A percentile compares a stretch with the other conserved stretches of the same genome.
These are phyloP conservation scores for Schizotus pectinicornis DNA, from an alignment of 2,888 invertebrate genomes.

Conservation along the genomic window DNA sequence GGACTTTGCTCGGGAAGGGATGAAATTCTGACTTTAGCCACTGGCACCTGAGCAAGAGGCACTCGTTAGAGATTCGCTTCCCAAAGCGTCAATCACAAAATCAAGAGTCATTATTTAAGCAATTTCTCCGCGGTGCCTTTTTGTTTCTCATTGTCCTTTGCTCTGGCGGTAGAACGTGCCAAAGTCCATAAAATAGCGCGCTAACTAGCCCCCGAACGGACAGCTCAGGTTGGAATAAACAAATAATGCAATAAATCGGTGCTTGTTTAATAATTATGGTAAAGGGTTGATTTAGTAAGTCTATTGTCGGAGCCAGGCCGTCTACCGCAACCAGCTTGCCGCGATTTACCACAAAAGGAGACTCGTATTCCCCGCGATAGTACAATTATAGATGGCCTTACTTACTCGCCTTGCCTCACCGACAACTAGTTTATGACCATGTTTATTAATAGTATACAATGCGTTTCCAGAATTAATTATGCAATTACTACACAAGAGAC, in stretches of 20 bases:
- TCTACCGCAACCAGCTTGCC: conserved; percentile 48
- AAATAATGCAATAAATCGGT: conserved; percentile 53
- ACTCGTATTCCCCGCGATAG: conserved; percentile 39
- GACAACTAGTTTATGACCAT: conserved; percentile 44
- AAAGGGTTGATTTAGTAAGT: conserved; percentile 53
- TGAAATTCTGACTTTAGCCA: too few relatives aligned
- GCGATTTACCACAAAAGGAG: conserved; percentile 52
- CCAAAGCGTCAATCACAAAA: neutral
- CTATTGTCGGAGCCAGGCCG: conserved; percentile 56
- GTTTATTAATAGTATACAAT: conserved; percentile 46
- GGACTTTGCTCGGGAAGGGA: too few relatives aligned
- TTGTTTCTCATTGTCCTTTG: neutral
- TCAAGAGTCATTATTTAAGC: too few relatives aligned
- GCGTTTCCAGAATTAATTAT: conserved; percentile 44
- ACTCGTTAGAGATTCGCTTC: neutral
- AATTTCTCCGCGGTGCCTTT: too few relatives aligned
- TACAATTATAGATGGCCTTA: conserved; percentile 43
- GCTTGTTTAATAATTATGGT: conserved; percentile 51
- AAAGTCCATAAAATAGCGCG: conserved; percentile 33
- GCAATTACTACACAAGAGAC: conserved; percentile 43
- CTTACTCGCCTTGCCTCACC: conserved; percentile 37
- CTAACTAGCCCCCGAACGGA: conserved; percentile 34
- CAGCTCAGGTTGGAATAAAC: conserved; percentile 44
- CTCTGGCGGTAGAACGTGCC: neutral
- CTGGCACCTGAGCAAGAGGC: too few relatives aligned